A percentile compares a stretch with the other conserved stretches of the same genome.
These are phyloP conservation scores for Eleginops maclovinus DNA, from an alignment of 2,113 vertebrate species.

Conservation along the genomic window DNA sequence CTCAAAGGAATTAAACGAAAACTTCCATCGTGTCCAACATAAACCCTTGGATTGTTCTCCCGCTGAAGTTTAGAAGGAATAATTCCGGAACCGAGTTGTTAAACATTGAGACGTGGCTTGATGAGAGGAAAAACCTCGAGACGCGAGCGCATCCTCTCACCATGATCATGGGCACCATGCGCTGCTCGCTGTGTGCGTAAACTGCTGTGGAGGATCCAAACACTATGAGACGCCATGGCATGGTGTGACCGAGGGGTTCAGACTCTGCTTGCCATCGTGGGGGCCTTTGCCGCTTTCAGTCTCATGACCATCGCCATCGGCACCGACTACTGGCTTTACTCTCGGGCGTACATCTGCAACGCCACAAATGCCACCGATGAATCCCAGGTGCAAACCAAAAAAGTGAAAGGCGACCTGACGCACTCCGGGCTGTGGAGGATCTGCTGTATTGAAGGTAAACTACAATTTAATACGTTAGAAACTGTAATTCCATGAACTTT, in stretches of 20 bases:
- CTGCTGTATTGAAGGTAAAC: conserved; percentile 94
- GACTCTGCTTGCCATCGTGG: conserved; percentile 91
- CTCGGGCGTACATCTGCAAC: conserved; percentile 94
- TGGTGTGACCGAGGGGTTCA: conserved; percentile 95
- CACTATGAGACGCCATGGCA: conserved; percentile 86
- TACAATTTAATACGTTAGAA: background rate
- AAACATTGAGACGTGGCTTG: conserved; percentile 2
- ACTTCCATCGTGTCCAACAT: background rate
- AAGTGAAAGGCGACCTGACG: conserved; percentile 88
- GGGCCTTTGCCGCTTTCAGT: conserved; percentile 94
- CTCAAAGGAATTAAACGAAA: conserved; percentile 8
- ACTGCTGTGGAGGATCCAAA: conserved; percentile 39
- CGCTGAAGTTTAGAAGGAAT: conserved; percentile 31
- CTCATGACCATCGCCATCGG: conserved; percentile 98
- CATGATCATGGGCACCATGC: conserved; percentile 29
- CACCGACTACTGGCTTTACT: conserved; percentile 97
- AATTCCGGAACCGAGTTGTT: background rate
- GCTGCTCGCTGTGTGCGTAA: conserved; percentile 54
- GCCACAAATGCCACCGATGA: conserved; percentile 90
- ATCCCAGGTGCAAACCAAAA: conserved; percentile 82
- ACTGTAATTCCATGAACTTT: conserved; percentile 28
- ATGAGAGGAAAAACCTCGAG: conserved; percentile 12
- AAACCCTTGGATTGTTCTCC: conserved; percentile 27
- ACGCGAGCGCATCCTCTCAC: conserved; percentile 16
- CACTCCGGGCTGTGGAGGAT: conserved; percentile 97